Percentiles rank a stretch among this genome's conserved stretches.
Evolutionary conservation across 2,113 vertebrate species (phyloP).

Genomic region (Nestor notabilis): DNA sequence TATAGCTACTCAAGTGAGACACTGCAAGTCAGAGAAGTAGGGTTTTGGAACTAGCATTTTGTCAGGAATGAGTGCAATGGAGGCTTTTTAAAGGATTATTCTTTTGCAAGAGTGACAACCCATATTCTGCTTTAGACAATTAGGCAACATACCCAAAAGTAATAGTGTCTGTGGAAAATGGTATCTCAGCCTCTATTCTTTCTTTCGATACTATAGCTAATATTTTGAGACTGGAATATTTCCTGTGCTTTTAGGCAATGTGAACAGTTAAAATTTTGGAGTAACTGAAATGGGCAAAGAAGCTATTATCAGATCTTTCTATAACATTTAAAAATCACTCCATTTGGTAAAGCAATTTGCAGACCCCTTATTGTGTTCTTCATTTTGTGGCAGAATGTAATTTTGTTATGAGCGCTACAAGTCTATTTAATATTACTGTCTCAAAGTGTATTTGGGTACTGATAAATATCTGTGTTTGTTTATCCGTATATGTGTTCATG

Average conservation of each 20-base stretch:
- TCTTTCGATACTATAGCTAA: background rate
- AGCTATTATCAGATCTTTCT: background rate
- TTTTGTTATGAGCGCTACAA: background rate
- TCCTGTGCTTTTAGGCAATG: background rate
- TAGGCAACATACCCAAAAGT: background rate
- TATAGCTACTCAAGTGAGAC: background rate
- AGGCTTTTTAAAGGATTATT: background rate
- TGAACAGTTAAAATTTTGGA: background rate
- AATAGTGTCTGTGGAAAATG: background rate
- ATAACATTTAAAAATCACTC: background rate
- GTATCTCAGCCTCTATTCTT: background rate
- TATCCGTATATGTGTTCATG: background rate
- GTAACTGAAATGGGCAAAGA: background rate
- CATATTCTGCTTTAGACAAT: background rate
- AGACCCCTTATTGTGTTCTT: background rate
- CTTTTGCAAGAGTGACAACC: background rate
- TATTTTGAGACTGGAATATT: background rate
- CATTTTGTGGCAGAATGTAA: background rate
- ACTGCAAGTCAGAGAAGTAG: background rate
- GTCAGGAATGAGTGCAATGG: background rate
- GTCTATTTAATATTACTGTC: background rate
- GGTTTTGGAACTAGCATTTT: background rate
- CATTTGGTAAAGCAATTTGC: conserved; percentile 19
- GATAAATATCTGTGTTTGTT: background rate
- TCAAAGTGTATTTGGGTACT: background rate